Percentiles rank a stretch among this genome's conserved stretches.
Conservation (phyloP, 2,888 invertebrate species). For the Ferdinandea cuprea region DNA sequence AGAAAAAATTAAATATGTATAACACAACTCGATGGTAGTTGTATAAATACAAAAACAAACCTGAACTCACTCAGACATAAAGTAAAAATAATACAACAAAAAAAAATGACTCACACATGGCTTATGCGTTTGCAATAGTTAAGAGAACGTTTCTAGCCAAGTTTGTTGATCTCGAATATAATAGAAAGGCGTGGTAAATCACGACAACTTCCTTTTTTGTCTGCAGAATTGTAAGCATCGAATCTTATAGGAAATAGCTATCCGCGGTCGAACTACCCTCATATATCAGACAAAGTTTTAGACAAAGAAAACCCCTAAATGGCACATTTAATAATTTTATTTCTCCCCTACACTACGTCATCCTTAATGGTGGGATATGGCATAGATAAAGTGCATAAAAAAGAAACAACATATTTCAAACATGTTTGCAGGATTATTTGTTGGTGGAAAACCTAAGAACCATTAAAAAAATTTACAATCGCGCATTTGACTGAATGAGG, state of each 20-base stretch:
- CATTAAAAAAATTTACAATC: constrained; percentile 60
- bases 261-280: background rate
- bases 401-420: constrained; percentile 17
- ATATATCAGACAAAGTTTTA: constrained; percentile 1
- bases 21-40: background rate
- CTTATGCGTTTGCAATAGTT: constrained; percentile 16
- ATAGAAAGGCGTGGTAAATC: constrained; percentile 10
- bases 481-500: constrained; percentile 34
- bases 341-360: constrained; percentile 24
- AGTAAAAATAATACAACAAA: background rate
- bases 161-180: constrained; percentile 35
- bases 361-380: constrained; percentile 26
- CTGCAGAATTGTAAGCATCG: background rate
- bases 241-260: background rate
- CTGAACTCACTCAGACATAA: constrained; percentile 17
- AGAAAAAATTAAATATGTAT: constrained; percentile 12
- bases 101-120: constrained; percentile 32
- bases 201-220: constrained; percentile 23
- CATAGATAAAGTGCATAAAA: constrained; percentile 12
- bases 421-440: constrained; percentile 45
- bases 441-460: constrained; percentile 27
- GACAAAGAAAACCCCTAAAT: constrained; percentile 36
- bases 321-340: constrained; percentile 10
- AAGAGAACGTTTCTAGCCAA: background rate
- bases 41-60: constrained; percentile 6